Percentiles rank a stretch among this genome's conserved stretches.
phyloP scores from a whole-genome alignment of 2,113 vertebrate genomes.

The Pseudolaguvia tuberculata region DNA sequence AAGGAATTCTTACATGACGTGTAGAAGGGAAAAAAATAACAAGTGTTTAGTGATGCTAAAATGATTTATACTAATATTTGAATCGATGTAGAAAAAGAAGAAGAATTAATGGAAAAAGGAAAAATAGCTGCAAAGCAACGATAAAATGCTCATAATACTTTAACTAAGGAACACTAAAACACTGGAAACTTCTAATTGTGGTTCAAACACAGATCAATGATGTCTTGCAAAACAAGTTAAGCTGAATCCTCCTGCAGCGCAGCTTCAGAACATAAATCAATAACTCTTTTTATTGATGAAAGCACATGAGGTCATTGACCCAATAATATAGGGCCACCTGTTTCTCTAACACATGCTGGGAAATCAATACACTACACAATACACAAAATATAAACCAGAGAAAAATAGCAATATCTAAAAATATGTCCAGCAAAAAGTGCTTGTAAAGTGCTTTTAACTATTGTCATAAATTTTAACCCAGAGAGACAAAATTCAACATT shows the following conservation, averaged over 20 bases:
- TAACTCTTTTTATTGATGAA: slow-evolving; percentile 56
- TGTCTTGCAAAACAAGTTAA: background rate
- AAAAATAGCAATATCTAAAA: background rate
- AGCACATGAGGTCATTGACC: slow-evolving; percentile 27
- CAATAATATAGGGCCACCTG: slow-evolving; percentile 59
- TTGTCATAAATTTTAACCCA: background rate
- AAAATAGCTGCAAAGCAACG: background rate
- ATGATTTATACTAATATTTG: background rate
- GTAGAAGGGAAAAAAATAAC: no score
- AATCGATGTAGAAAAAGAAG: background rate
- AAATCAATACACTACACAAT: slow-evolving; percentile 61
- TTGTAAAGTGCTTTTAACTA: background rate
- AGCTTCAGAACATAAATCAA: slow-evolving; percentile 28
- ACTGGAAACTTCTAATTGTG: background rate
- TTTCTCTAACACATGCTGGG: slow-evolving; percentile 40
- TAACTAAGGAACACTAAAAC: background rate
- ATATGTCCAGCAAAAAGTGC: background rate
- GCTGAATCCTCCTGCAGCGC: slow-evolving; percentile 10
- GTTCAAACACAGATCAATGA: background rate
- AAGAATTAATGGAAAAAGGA: background rate
- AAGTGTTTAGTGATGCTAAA: background rate
- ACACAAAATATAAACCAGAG: background rate
- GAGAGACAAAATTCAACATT: background rate
- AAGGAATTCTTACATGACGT: background rate
- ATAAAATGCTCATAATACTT: background rate